Conservation (phyloP, 2,888 invertebrate species). For the Leptopilina drosophilae region DNA sequence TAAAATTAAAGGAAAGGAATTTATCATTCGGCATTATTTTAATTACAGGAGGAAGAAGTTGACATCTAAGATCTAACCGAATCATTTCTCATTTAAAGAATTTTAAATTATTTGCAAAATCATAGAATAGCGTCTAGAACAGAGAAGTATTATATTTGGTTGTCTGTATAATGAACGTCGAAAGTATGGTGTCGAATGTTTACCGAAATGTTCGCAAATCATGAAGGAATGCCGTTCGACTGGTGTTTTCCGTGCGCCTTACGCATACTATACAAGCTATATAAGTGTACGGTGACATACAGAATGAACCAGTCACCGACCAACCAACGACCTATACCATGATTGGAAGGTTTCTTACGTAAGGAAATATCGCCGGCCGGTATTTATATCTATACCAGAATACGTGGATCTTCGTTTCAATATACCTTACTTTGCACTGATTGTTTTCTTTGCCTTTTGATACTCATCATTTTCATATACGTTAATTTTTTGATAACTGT, state of each 20-base stretch:
- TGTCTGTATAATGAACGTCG: slow-evolving; percentile 55
- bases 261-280: neutral
- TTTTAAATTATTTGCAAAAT: neutral
- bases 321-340: slow-evolving; percentile 60
- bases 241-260: slow-evolving; percentile 66
- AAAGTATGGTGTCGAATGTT: slow-evolving; percentile 66
- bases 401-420: neutral
- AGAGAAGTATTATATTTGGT: slow-evolving; percentile 27
- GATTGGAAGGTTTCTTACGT: slow-evolving; percentile 67
- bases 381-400: slow-evolving; percentile 30
- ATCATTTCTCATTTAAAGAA: too few relatives aligned
- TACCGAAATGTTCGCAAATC: slow-evolving; percentile 75
- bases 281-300: slow-evolving; percentile 66
- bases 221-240: slow-evolving; percentile 73
- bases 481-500: neutral
- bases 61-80: too few relatives aligned
- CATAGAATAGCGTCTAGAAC: neutral
- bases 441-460: slow-evolving; percentile 14
- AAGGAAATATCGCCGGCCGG: slow-evolving; percentile 64
- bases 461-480: neutral
- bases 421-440: neutral
- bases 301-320: slow-evolving; percentile 60
- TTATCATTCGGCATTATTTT: too few relatives aligned
- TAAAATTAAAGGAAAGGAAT: too few relatives aligned
- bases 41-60: too few relatives aligned